Base-by-base conservation (phyloP, 2,888 invertebrate species). In the Lasioglossum villosulum region DNA sequence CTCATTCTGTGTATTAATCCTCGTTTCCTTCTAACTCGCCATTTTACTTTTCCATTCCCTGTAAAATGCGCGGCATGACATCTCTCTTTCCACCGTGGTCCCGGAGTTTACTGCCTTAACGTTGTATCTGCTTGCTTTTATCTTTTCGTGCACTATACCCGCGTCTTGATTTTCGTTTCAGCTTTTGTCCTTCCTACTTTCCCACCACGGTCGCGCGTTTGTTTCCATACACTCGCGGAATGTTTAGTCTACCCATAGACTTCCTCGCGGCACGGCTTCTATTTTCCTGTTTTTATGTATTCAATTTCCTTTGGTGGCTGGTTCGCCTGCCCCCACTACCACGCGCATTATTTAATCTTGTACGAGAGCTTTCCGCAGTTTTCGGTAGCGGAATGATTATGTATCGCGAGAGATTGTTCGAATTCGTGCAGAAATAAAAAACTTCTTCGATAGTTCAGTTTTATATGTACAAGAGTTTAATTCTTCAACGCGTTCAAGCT, bases 61-160 rank as follows among this genome's bases (percentile, higher is more conserved):
- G 70, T 70, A 71, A 78, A 78, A 78, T 56, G 70, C 39, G 39
- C 78, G 30, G 70, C 78, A 71, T 71, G 78, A 78, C 78, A 71
- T 78, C 45, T 71, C 70, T 78, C 70, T 68, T 56, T 63, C 16
- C 16, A 16, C 16, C 63, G 39, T 27, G 52, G 56, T 71, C 48
- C 70, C 70, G 19, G 52, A 23, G 78, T 71, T 80, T 74, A 74
- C 82, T 82, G 52, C 52, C 70, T 77, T 77, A 82, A 82, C 73
- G 63, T 82, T 77, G 76, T 39, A 82, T 74, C 76, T 75, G 56
- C 59, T 73, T 19, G 77, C 82, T 82, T 83, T 83, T 82, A 82
- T 77, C 82, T 83, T 74, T 48, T 68, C 68, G 19, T 70, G 74
- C 78, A 74, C 82, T 82, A 52, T 74, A n/a, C 71, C n/a, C 39